Evolutionary conservation across 2,888 invertebrate species (phyloP).

Genomic region (Athrips mouffetella): DNA sequence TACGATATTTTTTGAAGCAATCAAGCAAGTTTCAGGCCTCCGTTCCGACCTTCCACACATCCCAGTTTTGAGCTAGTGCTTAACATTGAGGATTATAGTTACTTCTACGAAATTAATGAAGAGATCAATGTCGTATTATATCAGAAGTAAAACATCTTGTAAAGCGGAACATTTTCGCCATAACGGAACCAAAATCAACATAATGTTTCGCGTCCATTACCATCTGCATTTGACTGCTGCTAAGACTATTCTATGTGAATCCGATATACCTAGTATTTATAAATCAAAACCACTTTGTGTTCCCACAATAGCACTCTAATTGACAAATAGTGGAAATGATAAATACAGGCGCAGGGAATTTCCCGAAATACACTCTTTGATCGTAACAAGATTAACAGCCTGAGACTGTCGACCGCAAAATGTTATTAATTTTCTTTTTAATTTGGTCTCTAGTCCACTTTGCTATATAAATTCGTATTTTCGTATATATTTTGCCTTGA

Average conservation of each 20-base stretch:
- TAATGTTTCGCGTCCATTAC: too few relatives aligned
- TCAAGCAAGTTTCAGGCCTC: too few relatives aligned
- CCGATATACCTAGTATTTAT: constrained; percentile 53
- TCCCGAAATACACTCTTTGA: constrained; percentile 74
- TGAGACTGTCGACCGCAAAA: constrained; percentile 58
- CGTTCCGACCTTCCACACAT: too few relatives aligned
- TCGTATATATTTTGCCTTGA: constrained; percentile 43
- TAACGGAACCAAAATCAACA: too few relatives aligned
- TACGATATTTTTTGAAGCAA: too few relatives aligned
- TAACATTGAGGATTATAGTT: too few relatives aligned
- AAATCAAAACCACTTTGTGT: constrained; percentile 67
- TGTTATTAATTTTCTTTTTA: constrained; percentile 75
- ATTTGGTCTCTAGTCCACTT: constrained; percentile 45
- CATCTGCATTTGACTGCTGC: constrained; percentile 7
- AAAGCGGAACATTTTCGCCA: too few relatives aligned
- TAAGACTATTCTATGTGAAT: constrained; percentile 30
- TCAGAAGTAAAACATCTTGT: too few relatives aligned
- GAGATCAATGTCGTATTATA: too few relatives aligned
- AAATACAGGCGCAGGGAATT: constrained; percentile 68
- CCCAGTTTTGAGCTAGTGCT: too few relatives aligned
- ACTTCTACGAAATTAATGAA: too few relatives aligned
- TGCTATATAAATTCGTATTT: constrained; percentile 18
- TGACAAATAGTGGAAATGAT: constrained; percentile 78
- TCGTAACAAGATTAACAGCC: constrained; percentile 70
- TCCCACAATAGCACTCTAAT: constrained; percentile 73